These are phyloP conservation scores for Mugil cephalus DNA, from an alignment of 2,113 vertebrate species.

Conservation along the genomic window DNA sequence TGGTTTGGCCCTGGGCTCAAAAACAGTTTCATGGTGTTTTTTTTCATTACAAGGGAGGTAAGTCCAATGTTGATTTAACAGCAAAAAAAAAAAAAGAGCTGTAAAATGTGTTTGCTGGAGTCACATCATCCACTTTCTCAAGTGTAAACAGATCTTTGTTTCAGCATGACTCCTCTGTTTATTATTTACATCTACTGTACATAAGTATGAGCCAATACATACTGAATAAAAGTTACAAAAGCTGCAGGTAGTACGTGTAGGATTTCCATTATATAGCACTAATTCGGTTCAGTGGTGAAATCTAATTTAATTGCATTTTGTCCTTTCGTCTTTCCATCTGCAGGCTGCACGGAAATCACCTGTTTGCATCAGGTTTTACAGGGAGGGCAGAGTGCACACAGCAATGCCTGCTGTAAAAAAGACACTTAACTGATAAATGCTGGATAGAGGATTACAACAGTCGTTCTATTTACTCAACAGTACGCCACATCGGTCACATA, in stretches of 20 bases:
- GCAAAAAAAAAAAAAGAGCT: slow-evolving; percentile 38
- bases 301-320: slow-evolving; percentile 15
- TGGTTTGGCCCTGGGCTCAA: slow-evolving; percentile 68
- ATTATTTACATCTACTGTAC: slow-evolving; percentile 76
- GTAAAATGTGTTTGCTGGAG: slow-evolving; percentile 37
- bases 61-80: not conserved
- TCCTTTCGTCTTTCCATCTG: not conserved
- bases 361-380: not conserved
- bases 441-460: not conserved
- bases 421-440: slow-evolving; percentile 17
- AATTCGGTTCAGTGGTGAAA: slow-evolving; percentile 17
- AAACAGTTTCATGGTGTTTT: slow-evolving; percentile 23
- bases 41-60: slow-evolving; percentile 3
- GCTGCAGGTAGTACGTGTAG: slow-evolving; percentile 68
- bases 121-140: slow-evolving; percentile 21
- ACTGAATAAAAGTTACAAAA: slow-evolving; percentile 33
- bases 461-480: slow-evolving; percentile 11
- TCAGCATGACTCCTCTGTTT: slow-evolving; percentile 25
- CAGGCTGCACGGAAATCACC: not conserved
- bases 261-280: slow-evolving; percentile 51
- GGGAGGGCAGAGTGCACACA: slow-evolving; percentile 3
- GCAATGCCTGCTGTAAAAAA: slow-evolving; percentile 5
- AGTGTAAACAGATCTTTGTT: slow-evolving; percentile 45
- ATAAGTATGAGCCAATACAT: slow-evolving; percentile 52
- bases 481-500: not conserved